phyloP scores from a whole-genome alignment of 2,888 invertebrate genomes.

The Anodontia alba region DNA sequence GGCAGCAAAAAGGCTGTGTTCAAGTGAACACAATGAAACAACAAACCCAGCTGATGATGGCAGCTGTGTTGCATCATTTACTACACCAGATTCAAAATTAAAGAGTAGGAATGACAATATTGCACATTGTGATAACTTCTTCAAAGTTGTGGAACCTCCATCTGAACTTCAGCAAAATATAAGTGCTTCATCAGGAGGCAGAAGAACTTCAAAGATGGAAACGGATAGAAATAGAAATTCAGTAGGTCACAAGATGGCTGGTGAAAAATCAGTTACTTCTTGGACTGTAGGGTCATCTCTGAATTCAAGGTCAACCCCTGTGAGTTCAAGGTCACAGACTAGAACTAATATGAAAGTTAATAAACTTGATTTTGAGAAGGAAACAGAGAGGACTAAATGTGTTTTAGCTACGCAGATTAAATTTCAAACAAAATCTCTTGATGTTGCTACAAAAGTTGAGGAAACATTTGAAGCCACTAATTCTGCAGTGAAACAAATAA shows the following conservation, averaged over 20 bases:
- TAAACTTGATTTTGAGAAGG: constrained; percentile 30
- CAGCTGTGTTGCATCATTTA: neutral
- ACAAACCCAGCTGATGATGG: no score
- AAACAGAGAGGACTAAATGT: neutral
- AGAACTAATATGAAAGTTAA: constrained; percentile 19
- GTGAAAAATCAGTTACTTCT: no score
- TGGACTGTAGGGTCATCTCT: neutral
- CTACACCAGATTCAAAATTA: neutral
- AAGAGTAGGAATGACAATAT: no score
- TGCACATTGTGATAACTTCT: neutral
- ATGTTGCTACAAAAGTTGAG: neutral
- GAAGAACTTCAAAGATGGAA: no score
- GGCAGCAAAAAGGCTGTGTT: neutral
- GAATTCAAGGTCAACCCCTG: constrained; percentile 20
- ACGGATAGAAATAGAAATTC: no score
- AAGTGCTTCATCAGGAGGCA: no score
- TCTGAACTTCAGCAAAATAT: neutral
- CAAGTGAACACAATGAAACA: no score
- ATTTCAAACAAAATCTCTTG: no score
- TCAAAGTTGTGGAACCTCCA: neutral
- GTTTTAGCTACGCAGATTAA: no score
- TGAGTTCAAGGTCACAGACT: constrained; percentile 36
- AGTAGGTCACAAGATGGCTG: no score
- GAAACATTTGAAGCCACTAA: neutral
- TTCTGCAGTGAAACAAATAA: no score